Conservation (phyloP, 2,797 vertebrate species). For the Enteromius mattozi region DNA sequence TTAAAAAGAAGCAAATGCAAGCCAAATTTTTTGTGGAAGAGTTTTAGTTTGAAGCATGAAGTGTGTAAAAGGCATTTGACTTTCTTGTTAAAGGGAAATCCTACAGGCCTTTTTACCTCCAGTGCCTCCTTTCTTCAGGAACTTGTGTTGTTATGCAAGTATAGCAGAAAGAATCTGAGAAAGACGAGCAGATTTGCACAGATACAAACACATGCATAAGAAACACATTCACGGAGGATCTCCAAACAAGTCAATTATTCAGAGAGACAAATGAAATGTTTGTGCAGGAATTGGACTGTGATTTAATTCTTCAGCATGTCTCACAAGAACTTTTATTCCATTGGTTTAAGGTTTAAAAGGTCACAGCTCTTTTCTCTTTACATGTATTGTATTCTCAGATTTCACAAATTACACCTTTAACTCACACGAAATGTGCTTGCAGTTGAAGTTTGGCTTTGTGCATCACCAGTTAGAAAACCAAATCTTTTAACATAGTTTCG, state of each 20-base stretch:
- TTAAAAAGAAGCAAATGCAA: neutral
- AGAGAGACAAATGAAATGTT: slow-evolving; percentile 25
- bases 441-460: neutral
- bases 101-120: neutral
- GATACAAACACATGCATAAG: neutral
- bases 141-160: slow-evolving; percentile 17
- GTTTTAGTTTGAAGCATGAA: neutral
- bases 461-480: neutral
- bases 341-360: slow-evolving; percentile 12
- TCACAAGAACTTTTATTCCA: neutral
- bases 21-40: neutral
- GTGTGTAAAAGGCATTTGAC: neutral
- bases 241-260: slow-evolving; percentile 33
- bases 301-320: neutral
- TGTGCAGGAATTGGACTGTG: neutral
- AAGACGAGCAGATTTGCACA: neutral
- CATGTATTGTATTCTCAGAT: neutral
- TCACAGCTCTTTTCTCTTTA: neutral
- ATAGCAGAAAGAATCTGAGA: slow-evolving; percentile 43
- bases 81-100: slow-evolving; percentile 30
- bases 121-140: slow-evolving; percentile 18
- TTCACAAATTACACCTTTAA: slow-evolving; percentile 18
- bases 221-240: neutral
- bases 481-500: neutral
- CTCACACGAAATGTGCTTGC: neutral